Evolutionary conservation across 2,113 vertebrate species (phyloP).

Genomic region (Platichthys flesus): DNA sequence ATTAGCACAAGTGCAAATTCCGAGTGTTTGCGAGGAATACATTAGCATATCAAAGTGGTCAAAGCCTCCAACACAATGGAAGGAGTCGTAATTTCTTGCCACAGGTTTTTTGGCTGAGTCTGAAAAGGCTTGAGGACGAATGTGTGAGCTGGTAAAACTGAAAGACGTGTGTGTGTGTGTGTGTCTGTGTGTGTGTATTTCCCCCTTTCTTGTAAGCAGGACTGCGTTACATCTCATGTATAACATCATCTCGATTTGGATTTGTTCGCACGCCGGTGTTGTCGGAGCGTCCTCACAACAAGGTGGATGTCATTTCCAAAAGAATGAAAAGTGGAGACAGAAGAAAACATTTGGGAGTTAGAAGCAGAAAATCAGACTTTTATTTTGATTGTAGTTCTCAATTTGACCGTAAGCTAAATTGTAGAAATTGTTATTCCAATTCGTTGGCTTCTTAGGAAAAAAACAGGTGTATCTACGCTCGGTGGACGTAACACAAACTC

Average conservation of each 20-base stretch:
- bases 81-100: slow-evolving; percentile 84
- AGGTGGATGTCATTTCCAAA: slow-evolving; percentile 1
- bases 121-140: slow-evolving; percentile 78
- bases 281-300: slow-evolving; percentile 19
- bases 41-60: slow-evolving; percentile 98
- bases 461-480: slow-evolving; percentile 24
- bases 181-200: slow-evolving; percentile 20
- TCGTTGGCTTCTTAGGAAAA: background rate
- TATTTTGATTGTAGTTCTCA: background rate
- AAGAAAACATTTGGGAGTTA: background rate
- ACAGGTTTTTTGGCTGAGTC: slow-evolving; percentile 87
- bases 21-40: slow-evolving; percentile 88
- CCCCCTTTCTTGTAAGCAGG: slow-evolving; percentile 39
- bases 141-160: slow-evolving; percentile 85
- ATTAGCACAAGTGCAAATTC: slow-evolving; percentile 93
- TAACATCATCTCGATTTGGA: slow-evolving; percentile 36
- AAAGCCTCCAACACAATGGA: slow-evolving; percentile 87
- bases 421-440: background rate
- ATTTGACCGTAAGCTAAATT: background rate
- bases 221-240: slow-evolving; percentile 38
- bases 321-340: background rate
- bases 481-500: slow-evolving; percentile 25
- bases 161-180: slow-evolving; percentile 67
- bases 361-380: too few species aligned
- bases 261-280: slow-evolving; percentile 25